Percentiles rank a stretch among this genome's conserved stretches.
phyloP scores from a whole-genome alignment of 2,888 invertebrate genomes.

The Gari tellinella region DNA sequence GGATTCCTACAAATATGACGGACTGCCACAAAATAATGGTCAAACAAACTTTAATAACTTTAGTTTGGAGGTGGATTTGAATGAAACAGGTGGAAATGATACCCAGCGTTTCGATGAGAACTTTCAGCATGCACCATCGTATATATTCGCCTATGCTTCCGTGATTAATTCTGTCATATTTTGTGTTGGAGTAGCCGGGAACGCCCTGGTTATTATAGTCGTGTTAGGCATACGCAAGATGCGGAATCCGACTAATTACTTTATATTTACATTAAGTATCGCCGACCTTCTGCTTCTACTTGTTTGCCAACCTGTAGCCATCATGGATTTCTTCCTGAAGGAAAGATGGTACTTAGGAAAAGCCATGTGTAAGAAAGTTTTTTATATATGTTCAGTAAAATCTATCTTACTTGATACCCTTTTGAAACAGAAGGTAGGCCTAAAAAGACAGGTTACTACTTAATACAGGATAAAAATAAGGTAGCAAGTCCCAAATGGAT shows the following conservation, averaged over 20 bases:
- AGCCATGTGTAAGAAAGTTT: conserved; percentile 96
- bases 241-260: conserved; percentile 97
- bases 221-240: conserved; percentile 96
- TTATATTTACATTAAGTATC: conserved; percentile 95
- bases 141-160: conserved; percentile 95
- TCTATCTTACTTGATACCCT: too few relatives aligned
- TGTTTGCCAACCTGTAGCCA: conserved; percentile 95
- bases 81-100: too few relatives aligned
- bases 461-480: too few relatives aligned
- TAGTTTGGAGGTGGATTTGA: too few relatives aligned
- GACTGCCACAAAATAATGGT: too few relatives aligned
- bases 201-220: conserved; percentile 96
- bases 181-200: conserved; percentile 95
- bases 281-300: conserved; percentile 97
- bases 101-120: not conserved
- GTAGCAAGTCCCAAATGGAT: too few relatives aligned
- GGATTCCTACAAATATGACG: too few relatives aligned
- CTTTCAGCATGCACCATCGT: conserved; percentile 84
- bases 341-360: conserved; percentile 97
- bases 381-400: too few relatives aligned
- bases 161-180: conserved; percentile 94
- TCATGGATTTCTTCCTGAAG: conserved; percentile 96
- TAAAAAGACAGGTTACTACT: too few relatives aligned
- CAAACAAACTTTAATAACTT: too few relatives aligned
- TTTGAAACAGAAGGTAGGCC: too few relatives aligned